phyloP scores from a whole-genome alignment of 2,113 vertebrate species.

The Lophotis ruficrista region DNA sequence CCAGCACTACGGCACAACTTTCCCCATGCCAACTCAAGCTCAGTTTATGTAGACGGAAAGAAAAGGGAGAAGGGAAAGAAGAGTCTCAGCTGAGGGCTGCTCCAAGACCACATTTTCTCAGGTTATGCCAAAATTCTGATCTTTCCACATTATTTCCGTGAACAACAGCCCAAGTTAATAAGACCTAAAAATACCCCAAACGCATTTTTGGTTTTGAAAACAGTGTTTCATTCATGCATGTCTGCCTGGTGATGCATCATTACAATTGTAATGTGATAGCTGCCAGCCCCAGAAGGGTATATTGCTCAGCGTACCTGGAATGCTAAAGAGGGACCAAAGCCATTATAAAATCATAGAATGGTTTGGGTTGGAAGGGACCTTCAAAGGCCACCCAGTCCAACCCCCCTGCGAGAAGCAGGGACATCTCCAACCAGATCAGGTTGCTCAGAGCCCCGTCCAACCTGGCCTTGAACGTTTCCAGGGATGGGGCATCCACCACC shows the following conservation, averaged over 20 bases:
- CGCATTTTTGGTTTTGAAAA: conserved; percentile 24
- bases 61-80: background rate
- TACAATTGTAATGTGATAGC: background rate
- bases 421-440: no score
- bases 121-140: background rate
- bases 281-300: background rate
- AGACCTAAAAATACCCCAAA: conserved; percentile 17
- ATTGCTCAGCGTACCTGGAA: background rate
- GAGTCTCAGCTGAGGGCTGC: background rate
- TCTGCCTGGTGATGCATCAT: background rate
- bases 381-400: no score
- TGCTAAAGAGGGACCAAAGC: background rate
- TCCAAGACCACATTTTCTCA: accelerated
- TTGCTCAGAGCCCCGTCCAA: no score
- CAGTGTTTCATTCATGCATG: background rate
- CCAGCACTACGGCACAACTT: accelerated
- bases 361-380: no score
- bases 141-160: background rate
- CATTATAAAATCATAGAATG: no score
- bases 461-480: no score
- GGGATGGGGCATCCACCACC: no score
- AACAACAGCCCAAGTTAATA: background rate
- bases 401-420: no score
- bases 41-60: background rate
- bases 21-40: background rate